Conservation (phyloP, 2,113 vertebrate genomes). For the Planiliza haematocheilus region DNA sequence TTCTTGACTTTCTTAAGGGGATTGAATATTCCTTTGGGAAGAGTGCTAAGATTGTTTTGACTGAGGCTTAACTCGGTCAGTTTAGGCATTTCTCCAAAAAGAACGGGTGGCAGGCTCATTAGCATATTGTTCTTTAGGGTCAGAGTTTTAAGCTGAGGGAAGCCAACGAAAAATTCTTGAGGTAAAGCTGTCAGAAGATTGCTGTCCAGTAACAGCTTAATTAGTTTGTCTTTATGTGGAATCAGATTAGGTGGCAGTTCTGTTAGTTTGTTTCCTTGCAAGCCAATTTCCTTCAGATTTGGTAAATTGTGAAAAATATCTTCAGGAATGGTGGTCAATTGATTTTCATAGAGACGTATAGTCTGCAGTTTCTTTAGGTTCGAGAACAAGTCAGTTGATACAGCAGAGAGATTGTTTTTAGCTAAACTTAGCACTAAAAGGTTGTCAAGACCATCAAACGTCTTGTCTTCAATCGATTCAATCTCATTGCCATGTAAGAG, state of each 20-base stretch:
- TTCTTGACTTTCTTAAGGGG: conserved; percentile 78
- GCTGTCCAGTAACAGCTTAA: conserved; percentile 72
- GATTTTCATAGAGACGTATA: conserved; percentile 84
- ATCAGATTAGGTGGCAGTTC: conserved; percentile 78
- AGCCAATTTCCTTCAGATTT: conserved; percentile 78
- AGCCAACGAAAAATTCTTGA: conserved; percentile 75
- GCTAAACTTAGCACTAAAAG: conserved; percentile 79
- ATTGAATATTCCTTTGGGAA: conserved; percentile 78
- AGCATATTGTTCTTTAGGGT: conserved; percentile 79
- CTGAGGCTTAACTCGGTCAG: conserved; percentile 79
- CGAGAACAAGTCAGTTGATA: conserved; percentile 77
- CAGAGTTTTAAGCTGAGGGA: conserved; percentile 78
- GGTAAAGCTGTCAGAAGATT: conserved; percentile 83
- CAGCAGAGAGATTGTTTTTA: conserved; percentile 78
- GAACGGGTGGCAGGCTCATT: conserved; percentile 67
- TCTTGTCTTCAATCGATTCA: conserved; percentile 78
- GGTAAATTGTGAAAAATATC: conserved; percentile 77
- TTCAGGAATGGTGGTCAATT: conserved; percentile 78
- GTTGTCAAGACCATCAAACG: conserved; percentile 83
- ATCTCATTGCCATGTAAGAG: conserved; percentile 80
- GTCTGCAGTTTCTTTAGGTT: conserved; percentile 74
- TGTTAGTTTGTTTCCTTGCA: conserved; percentile 78
- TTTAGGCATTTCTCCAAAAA: conserved; percentile 79
- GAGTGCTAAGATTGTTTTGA: conserved; percentile 76
- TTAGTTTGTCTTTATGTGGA: conserved; percentile 79